phyloP scores from a whole-genome alignment of 2,888 invertebrate species.

The Cheilosia scutellata region DNA sequence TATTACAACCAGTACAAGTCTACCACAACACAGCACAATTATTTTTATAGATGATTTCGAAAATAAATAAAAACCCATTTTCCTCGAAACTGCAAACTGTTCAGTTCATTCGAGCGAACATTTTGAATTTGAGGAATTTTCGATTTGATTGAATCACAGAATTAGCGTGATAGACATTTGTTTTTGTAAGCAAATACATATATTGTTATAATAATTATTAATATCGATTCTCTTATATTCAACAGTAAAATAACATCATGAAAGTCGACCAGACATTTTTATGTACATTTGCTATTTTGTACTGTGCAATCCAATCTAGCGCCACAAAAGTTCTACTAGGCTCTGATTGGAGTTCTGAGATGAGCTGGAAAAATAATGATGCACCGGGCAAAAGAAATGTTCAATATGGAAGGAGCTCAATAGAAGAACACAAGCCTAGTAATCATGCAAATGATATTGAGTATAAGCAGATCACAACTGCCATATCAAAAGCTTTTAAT shows the following conservation, averaged over 20 bases:
- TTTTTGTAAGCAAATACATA: too few relatives aligned
- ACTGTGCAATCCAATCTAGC: constrained; percentile 77
- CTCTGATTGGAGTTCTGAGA: constrained; percentile 80
- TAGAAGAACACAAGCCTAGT: constrained; percentile 76
- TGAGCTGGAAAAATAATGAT: constrained; percentile 81
- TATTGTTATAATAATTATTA: neutral
- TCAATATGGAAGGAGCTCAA: neutral
- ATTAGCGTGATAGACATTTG: too few relatives aligned
- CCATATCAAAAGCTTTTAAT: constrained; percentile 86
- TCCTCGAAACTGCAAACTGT: too few relatives aligned
- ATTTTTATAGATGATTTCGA: too few relatives aligned
- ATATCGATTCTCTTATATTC: neutral
- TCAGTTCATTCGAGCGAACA: too few relatives aligned
- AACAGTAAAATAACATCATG: constrained; percentile 70
- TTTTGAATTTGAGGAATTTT: too few relatives aligned
- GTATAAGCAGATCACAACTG: constrained; percentile 85
- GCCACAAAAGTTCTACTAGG: constrained; percentile 79
- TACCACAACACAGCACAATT: too few relatives aligned
- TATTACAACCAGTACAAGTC: too few relatives aligned
- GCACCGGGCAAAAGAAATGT: neutral
- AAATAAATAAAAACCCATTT: too few relatives aligned
- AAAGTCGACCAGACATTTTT: constrained; percentile 77
- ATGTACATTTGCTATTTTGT: constrained; percentile 79
- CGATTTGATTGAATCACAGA: too few relatives aligned
- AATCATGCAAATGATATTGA: constrained; percentile 79